A percentile compares a stretch with the other conserved stretches of the same genome.
These are phyloP conservation scores for Brachionus rubens DNA, from an alignment of 1,140 invertebrate species.

Conservation along the genomic window DNA sequence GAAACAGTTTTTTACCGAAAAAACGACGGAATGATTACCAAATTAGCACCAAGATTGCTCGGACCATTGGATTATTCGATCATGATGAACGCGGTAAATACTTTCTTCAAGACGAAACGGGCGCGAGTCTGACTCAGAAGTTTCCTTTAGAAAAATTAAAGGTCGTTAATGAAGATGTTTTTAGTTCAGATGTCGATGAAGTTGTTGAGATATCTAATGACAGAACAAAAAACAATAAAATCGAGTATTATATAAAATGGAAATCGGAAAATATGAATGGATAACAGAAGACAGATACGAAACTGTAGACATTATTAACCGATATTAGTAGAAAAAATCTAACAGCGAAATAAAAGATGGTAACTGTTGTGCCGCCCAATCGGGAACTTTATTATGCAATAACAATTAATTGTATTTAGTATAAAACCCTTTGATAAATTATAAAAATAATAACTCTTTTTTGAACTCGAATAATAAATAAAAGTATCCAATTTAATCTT, in stretches of 20 bases:
- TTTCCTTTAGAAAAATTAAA: constrained; percentile 17
- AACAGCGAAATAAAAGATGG: too few species aligned
- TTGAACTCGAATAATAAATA: too few species aligned
- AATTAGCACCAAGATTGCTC: constrained; percentile 2
- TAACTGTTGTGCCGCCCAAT: too few species aligned
- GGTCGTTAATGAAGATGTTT: not conserved
- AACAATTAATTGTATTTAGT: too few species aligned
- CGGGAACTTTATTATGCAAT: too few species aligned
- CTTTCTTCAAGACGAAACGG: not conserved
- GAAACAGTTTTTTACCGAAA: not conserved
- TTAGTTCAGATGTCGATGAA: not conserved
- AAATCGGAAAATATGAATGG: constrained; percentile 34
- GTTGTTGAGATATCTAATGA: constrained; percentile 11
- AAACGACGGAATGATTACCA: constrained; percentile 27
- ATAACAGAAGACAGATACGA: not conserved
- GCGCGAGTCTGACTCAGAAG: not conserved
- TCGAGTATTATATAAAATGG: constrained; percentile 37
- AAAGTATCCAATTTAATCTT: too few species aligned
- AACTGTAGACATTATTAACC: not conserved
- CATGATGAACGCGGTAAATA: constrained; percentile 17
- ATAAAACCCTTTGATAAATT: too few species aligned
- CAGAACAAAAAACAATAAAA: constrained; percentile 23
- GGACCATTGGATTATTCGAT: constrained; percentile 22
- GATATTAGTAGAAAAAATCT: not conserved
- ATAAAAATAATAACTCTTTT: too few species aligned